These are phyloP conservation scores for Spermophilus dauricus DNA, from an alignment of 2,113 vertebrate species.

Conservation along the genomic window DNA sequence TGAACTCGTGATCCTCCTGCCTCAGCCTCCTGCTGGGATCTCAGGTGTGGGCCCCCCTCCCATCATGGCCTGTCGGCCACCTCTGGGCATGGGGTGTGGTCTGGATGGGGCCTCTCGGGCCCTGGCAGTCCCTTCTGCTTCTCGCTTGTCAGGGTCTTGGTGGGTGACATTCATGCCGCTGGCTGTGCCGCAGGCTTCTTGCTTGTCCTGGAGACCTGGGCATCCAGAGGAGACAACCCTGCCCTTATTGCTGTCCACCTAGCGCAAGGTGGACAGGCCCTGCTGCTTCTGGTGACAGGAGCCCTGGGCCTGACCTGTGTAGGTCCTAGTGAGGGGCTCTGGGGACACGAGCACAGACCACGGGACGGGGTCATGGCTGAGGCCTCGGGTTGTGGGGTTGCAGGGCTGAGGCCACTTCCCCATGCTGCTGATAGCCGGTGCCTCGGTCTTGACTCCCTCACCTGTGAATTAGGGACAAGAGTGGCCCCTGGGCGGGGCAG, in stretches of 20 bases:
- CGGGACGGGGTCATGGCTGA: background rate
- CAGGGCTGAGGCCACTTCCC: rapidly evolving
- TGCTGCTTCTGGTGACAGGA: background rate
- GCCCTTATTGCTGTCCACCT: background rate
- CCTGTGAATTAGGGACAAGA: background rate
- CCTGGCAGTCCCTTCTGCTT: background rate
- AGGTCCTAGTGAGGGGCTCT: background rate
- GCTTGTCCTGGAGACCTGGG: background rate
- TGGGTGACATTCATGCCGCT: background rate
- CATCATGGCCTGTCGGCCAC: background rate
- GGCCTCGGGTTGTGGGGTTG: background rate
- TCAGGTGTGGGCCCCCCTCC: background rate
- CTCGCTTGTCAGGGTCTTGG: background rate
- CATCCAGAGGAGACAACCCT: background rate
- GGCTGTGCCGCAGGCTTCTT: background rate
- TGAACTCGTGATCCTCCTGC: too few species aligned
- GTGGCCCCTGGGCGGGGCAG: background rate
- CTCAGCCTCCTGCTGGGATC: too few species aligned
- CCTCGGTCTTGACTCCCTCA: rapidly evolving
- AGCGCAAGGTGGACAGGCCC: rapidly evolving
- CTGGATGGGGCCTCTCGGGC: background rate
- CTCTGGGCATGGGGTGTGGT: too few species aligned
- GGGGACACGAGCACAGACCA: background rate
- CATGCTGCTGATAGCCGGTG: background rate
- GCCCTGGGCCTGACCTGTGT: rapidly evolving